Conservation (phyloP, 2,888 invertebrate species). For the Epinotia ramella region DNA sequence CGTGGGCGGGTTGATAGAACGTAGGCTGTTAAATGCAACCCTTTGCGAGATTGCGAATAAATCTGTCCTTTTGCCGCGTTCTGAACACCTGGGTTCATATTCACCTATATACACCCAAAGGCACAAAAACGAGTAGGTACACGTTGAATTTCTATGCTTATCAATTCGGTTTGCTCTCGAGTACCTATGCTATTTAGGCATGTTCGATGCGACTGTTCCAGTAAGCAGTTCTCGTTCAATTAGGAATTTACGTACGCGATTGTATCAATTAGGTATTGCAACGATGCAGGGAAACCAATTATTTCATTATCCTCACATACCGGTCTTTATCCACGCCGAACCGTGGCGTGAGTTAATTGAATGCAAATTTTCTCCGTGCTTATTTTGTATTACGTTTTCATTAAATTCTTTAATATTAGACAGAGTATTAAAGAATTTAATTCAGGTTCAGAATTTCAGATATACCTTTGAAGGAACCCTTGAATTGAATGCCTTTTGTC, state of each 20-base stretch:
- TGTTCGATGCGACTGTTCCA: background rate
- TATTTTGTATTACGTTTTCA: constrained; percentile 6
- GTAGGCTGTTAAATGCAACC: constrained; percentile 62
- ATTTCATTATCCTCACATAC: constrained; percentile 18
- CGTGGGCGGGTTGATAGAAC: constrained; percentile 54
- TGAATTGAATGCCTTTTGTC: background rate
- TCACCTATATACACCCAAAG: background rate
- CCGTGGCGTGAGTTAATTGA: constrained; percentile 3
- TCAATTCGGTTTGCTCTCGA: too few relatives aligned
- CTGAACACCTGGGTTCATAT: constrained; percentile 40
- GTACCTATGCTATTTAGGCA: background rate
- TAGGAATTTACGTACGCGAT: constrained; percentile 10
- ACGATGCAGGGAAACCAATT: constrained; percentile 13
- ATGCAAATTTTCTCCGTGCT: background rate
- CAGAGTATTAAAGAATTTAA: too few relatives aligned
- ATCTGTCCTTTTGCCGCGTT: constrained; percentile 49
- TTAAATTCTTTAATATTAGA: constrained; percentile 8
- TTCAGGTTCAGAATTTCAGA: background rate
- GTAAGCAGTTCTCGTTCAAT: constrained; percentile 10
- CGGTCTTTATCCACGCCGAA: background rate
- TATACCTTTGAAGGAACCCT: constrained; percentile 9
- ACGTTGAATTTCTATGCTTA: too few relatives aligned
- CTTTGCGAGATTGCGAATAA: constrained; percentile 55
- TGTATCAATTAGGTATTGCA: background rate
- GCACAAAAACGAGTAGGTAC: background rate